Base-by-base conservation (phyloP, 2,888 invertebrate genomes). In the Leuctra nigra region DNA sequence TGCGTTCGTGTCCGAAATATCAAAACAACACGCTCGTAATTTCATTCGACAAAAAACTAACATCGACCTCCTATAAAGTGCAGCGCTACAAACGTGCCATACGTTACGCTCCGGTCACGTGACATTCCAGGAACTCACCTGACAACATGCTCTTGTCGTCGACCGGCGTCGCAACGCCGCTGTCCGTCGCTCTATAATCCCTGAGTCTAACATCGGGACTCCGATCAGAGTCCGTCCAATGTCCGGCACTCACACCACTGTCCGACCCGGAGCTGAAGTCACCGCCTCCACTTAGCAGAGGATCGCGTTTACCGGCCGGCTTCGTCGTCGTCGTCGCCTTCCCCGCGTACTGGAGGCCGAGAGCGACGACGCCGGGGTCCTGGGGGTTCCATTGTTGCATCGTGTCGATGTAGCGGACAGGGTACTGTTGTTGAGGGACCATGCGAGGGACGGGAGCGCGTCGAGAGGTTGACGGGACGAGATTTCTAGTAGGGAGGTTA, bases 401-500 rank as follows among this genome's bases (percentile, higher is more conserved):
- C 16, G 41, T 25, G 23, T 48, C 56, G 25, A 55, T 36, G 44
- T 53, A 53, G 25, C 54, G 24, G 6, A 47, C 14, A 14, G 56
- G 48, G 29, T 56, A 56, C 13, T 59, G 61, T 24, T 55, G 59
- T 39, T 59, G 58, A 18, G 48, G 44, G 44, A 52, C 36, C 25
- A 47, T 35, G 39, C 54, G 36, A 36, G 60, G 44, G 38, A 53
- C 25, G 23, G 55, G 20, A 36, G 50, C 39, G 39, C 50, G 39
- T 54, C 52, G 33, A 54, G 56, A 33, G 56, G 56, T 39, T 47
- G 54, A 23, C 52, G 33, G 52, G 47, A 44, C 44, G 22, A 36
- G 35, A 7, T 38, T 36, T 29, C 48, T 20, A 11, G 33, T 46
- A 39, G 63, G 63, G 72, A 89, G 79, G 74, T 90, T 89, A 75